These are phyloP conservation scores for Parazoanthus darwini DNA, from an alignment of 92 coral and sea anemone species.

Conservation along the genomic window DNA sequence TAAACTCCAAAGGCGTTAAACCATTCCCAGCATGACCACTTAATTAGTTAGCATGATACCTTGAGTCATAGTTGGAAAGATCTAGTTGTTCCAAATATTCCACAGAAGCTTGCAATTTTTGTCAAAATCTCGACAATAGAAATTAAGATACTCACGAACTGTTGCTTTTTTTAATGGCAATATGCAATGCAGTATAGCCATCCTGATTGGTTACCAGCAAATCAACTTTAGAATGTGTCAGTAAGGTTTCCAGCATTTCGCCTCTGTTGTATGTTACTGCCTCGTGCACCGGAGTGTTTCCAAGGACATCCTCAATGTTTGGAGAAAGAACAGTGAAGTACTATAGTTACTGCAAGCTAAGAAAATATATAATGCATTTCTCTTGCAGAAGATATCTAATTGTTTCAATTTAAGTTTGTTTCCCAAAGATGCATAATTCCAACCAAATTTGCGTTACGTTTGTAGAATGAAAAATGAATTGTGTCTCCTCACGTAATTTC, in stretches of 20 bases:
- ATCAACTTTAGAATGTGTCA: neutral
- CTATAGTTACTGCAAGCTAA: neutral
- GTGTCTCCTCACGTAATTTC: no score
- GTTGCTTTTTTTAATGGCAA: neutral
- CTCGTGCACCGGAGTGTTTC: neutral
- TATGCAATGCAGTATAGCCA: conserved; percentile 10
- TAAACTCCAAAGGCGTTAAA: no score
- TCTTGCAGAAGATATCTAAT: neutral
- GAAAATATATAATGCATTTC: neutral
- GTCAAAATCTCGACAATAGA: no score
- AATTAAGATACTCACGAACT: neutral
- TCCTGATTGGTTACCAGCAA: neutral
- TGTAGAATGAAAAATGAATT: no score
- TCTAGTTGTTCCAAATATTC: no score
- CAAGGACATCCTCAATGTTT: neutral
- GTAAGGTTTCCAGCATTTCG: conserved; percentile 7
- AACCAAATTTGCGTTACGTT: no score
- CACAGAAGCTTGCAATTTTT: no score
- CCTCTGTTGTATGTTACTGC: neutral
- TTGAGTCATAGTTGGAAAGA: no score
- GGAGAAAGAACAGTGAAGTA: neutral
- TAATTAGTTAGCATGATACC: no score
- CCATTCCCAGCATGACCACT: no score
- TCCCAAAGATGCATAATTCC: neutral
- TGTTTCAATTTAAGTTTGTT: neutral